Percentiles rank a stretch among this genome's conserved stretches.
These are phyloP conservation scores for Fulica atra DNA, from an alignment of 2,113 vertebrate genomes.

Conservation along the genomic window DNA sequence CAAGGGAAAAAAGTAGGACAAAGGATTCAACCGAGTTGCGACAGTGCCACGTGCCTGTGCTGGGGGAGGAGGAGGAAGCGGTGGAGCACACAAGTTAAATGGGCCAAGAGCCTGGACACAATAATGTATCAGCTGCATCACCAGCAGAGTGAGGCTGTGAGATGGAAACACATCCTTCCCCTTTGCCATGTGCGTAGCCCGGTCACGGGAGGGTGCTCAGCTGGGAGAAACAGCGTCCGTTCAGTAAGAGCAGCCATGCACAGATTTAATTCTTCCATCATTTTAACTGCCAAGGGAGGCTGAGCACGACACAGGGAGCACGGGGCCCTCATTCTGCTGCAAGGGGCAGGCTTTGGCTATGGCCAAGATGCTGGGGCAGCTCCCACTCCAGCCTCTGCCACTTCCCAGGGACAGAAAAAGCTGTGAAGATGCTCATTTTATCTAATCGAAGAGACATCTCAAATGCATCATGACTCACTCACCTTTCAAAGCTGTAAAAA, in stretches of 20 bases:
- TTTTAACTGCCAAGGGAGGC: neutral
- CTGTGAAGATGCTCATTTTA: neutral
- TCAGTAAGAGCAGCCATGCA: neutral
- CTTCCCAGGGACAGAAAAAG: neutral
- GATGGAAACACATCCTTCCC: neutral
- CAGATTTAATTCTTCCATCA: neutral
- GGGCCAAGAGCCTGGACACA: constrained; percentile 39
- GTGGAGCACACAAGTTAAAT: constrained; percentile 27
- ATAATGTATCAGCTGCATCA: neutral
- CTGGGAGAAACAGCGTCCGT: neutral
- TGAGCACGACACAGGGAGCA: neutral
- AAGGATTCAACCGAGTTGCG: neutral
- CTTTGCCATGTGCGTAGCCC: neutral
- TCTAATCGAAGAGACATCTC: neutral
- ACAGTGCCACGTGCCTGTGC: constrained; percentile 17
- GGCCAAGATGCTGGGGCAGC: neutral
- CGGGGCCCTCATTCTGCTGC: neutral
- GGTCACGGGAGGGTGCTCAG: neutral
- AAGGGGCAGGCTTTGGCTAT: neutral
- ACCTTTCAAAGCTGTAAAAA: constrained; percentile 16
- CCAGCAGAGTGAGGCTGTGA: neutral
- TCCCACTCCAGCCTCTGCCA: neutral
- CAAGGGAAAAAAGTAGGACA: constrained; percentile 51
- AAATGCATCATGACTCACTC: constrained; percentile 10
- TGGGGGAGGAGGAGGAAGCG: constrained; percentile 26